phyloP scores from a whole-genome alignment of 2,797 vertebrate genomes.

The Discoglossus pictus region DNA sequence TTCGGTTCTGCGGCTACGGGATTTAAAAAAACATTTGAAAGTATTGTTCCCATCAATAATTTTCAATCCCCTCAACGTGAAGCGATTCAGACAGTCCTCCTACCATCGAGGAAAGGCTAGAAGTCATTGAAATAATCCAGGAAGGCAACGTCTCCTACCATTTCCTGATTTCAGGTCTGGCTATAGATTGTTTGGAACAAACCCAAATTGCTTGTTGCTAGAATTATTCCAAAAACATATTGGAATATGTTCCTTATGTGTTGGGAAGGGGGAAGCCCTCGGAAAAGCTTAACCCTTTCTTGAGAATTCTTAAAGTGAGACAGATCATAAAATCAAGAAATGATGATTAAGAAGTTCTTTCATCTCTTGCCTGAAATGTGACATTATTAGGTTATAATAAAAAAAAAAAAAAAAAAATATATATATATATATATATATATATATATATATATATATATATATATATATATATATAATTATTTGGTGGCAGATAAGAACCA shows the following conservation, averaged over 20 bases:
- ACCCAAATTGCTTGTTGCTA: conserved; percentile 36
- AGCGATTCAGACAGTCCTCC: conserved; percentile 6
- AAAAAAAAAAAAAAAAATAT: too few species aligned
- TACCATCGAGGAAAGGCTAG: conserved; percentile 23
- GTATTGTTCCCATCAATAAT: conserved; percentile 9
- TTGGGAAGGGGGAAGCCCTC: conserved; percentile 13
- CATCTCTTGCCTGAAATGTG: too few species aligned
- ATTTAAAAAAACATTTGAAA: conserved; percentile 1
- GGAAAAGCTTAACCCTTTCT: conserved; percentile 22
- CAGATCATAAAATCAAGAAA: too few species aligned
- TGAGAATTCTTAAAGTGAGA: background rate
- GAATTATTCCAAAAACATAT: conserved; percentile 49
- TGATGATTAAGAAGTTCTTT: too few species aligned
- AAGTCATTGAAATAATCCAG: conserved; percentile 43
- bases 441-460: too few species aligned
- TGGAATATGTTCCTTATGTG: conserved; percentile 41
- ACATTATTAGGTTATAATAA: too few species aligned
- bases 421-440: too few species aligned
- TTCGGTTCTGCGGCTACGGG: background rate
- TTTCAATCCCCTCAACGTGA: background rate
- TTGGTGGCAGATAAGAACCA: too few species aligned
- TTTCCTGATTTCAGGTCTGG: conserved; percentile 39
- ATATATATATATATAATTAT: too few species aligned
- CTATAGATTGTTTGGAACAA: conserved; percentile 38
- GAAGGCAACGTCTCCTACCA: conserved; percentile 33